Conservation (phyloP, 2,113 vertebrate species). For the Pogona vitticeps region DNA sequence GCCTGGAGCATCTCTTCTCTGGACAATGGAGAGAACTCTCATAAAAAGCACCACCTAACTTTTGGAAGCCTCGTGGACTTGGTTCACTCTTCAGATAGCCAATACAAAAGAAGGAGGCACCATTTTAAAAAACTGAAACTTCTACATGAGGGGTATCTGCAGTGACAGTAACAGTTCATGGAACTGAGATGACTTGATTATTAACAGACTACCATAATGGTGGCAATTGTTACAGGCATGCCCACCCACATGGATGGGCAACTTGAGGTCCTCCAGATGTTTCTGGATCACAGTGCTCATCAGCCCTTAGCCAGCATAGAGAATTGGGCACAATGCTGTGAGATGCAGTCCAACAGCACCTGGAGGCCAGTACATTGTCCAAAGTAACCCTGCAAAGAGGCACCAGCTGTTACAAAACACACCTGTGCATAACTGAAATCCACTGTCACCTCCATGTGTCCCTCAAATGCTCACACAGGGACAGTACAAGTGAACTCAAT, state of each 20-base stretch:
- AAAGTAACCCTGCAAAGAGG: background rate
- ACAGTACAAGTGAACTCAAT: too few species aligned
- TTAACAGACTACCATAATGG: background rate
- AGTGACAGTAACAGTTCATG: background rate
- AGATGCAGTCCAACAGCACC: background rate
- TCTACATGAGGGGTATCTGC: background rate
- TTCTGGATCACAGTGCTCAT: too few species aligned
- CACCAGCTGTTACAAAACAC: background rate
- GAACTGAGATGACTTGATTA: background rate
- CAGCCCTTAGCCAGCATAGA: background rate
- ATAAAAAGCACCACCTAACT: background rate
- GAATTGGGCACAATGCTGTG: background rate
- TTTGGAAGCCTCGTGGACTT: fast-evolving
- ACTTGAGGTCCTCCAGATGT: too few species aligned
- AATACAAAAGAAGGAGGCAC: background rate
- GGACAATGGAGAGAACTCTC: background rate
- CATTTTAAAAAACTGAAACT: background rate
- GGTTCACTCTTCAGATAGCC: background rate
- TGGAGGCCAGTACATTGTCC: background rate
- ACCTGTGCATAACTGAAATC: background rate
- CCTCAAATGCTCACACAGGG: background rate
- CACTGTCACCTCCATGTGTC: background rate
- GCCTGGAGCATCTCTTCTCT: background rate
- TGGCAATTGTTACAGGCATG: too few species aligned
- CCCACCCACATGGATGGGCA: background rate